These are phyloP conservation scores for Xenopus tropicalis DNA, from an alignment of 2,113 vertebrate genomes.

Conservation along the genomic window UCB_Xtro_10.0 CM004450.2:7403501-7404000, in stretches of 20 bases:
- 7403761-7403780: conserved; percentile 3
- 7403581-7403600: not conserved
- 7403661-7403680: not conserved
- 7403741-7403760: conserved; percentile 2
- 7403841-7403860: too few species aligned
- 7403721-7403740: conserved; percentile 1
- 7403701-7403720: not conserved
- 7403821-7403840: too few species aligned
- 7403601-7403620: conserved; percentile 17
- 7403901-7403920: not conserved
- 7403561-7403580: not conserved
- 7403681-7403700: not conserved
- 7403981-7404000: too few species aligned
- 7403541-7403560: not conserved
- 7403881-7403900: not conserved
- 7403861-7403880: not conserved
- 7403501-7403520: too few species aligned
- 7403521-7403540: too few species aligned
- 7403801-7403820: not conserved
- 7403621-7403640: not conserved
- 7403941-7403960: too few species aligned
- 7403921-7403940: not conserved
- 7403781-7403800: not conserved
- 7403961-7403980: too few species aligned
- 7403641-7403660: not conserved